Base-by-base conservation (phyloP, 1,140 invertebrate genomes). In the Stenopsyche tienmushanensis region DNA sequence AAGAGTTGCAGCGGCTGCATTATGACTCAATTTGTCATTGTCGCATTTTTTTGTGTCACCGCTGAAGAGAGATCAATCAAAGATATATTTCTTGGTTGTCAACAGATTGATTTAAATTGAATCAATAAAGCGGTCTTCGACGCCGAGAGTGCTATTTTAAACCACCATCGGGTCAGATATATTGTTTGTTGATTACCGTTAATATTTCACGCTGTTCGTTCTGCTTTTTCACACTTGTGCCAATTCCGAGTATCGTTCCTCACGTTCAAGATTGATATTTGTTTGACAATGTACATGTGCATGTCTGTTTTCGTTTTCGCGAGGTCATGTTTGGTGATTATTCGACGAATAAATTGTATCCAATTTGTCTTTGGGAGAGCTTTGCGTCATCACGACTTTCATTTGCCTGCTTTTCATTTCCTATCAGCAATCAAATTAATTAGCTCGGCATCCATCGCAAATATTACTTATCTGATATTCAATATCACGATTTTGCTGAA, bases 321-420 rank as follows among this genome's bases (percentile, higher is more conserved):
- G 18, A 3, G 3, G 41, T 2, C 41, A 44, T 3, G 13, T 15
- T 3, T 44, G n/a, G n/a, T n/a, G n/a, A n/a, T n/a, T n/a, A n/a
- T n/a, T n/a, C n/a, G n/a, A n/a, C n/a, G n/a, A n/a, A n/a, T n/a
- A n/a, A 54, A 54, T 54, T 54, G 52, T 54, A 34, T 34, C 52
- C 39, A 54, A 54, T 54, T 54, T 54, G 52, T 54, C 52, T 24
- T n/a, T 9, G 24, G 15, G 20, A 18, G 25, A 29, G 20, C 21
- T n/a, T n/a, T n/a, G n/a, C n/a, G n/a, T n/a, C 29, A 54, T 54
- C 52, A 54, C 52, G 52, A 54, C 39, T 54, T 54, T 29, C 25
- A 18, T 29, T 54, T 54, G 7, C 29, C 49, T 45, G 10, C 49
- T 26, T 52, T 52, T 52, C 52, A 54, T 17, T 54, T 29, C 52